Base-by-base conservation (phyloP, 1,140 invertebrate species). In the Drosophila mauritiana region DNA sequence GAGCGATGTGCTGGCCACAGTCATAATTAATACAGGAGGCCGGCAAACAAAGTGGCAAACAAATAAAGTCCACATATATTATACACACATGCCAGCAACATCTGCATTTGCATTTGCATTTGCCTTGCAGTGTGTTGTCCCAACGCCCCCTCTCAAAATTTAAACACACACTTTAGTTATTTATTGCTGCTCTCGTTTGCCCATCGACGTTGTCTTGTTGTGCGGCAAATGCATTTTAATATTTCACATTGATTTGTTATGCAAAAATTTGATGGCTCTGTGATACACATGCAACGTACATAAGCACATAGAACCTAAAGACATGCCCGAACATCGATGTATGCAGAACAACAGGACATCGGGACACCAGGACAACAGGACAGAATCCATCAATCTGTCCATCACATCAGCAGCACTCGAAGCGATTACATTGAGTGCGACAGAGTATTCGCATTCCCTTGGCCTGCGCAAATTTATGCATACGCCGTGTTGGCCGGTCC, bases 181-280 rank as follows among this genome's bases (percentile, higher is more conserved):
- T 88, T 86, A 86, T 86, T 86, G 78, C 80, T 74, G 58, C 27
- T 53, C 73, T 67, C 45, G 70, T 56, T 73, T 34, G 25, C 27
- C n/a, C 25, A 25, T 42, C 43, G 45, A 42, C 61, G 68, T 55
- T 74, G 80, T 83, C 65, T 80, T 80, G 59, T 61, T 63, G 75
- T 85, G 74, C 49, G 65, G 82, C 79, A 88, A 88, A 83, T 88
- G 82, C 83, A 83, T 86, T 86, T 86, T 88, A 86, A 86, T 86
- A 86, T 88, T 88, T 89, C 72, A 88, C 63, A 77, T 83, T 83
- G 79, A 88, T 88, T 88, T 88, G 84, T 83, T 88, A 88, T 88
- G 83, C 83, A 88, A 89, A 88, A 89, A 83, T 86, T 64, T 77
- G 83, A 80, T 76, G 62, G 59, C 42, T 48, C 52, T 73, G 36